Evolutionary conservation across 2,113 vertebrate species (phyloP), one percentile per base, ranked within the genome.

Genomic region (Eretmochelys imbricata): DNA sequence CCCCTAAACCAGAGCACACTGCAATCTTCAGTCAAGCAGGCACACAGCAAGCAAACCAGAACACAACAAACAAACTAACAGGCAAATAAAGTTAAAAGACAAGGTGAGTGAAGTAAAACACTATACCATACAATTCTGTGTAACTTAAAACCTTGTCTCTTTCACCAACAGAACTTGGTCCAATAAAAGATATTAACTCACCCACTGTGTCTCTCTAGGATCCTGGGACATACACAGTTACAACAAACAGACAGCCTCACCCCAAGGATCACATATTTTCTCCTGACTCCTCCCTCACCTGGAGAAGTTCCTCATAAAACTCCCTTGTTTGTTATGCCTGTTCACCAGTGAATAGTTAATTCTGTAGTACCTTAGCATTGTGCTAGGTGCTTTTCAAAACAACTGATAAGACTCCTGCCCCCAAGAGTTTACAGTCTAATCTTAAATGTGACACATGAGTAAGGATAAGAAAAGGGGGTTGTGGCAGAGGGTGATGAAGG

Each of bases 331-430:
- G 10, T 35, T 65, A 35, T 6, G 8, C 62, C 35, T 69, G 31
- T 69, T 69, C 62, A 69, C 35, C 8, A 19, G 14, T 16, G 62
- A 17, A 35, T 69, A 17, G 59, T 42, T 89, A 76, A 57, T 79
- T 96, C 72, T 82, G n/a, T 87, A 90, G 89, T 29, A 72, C 57
- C 50, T 91, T 91, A 0, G 0, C 84, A 55, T 50, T 80, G 35
- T 9, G 5, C 10, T 25, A 89, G 31, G n/a, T 91, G 82, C 31
- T 35, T 59, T 83, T 55, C 72, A 85, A 55, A 88, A 38, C 80
- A 90, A 94, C 93, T 93, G 91, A 85, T 69, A 93, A 89, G 51
- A 8, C 4, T 93, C 20, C 42, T 82, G 95, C 75, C 81, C 75
- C 81, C 22, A 65, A 92, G n/a, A n/a, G 57, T 84, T 85, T 88